Conservation (phyloP, 2,888 invertebrate genomes). For the Azorinus chamasolen region DNA sequence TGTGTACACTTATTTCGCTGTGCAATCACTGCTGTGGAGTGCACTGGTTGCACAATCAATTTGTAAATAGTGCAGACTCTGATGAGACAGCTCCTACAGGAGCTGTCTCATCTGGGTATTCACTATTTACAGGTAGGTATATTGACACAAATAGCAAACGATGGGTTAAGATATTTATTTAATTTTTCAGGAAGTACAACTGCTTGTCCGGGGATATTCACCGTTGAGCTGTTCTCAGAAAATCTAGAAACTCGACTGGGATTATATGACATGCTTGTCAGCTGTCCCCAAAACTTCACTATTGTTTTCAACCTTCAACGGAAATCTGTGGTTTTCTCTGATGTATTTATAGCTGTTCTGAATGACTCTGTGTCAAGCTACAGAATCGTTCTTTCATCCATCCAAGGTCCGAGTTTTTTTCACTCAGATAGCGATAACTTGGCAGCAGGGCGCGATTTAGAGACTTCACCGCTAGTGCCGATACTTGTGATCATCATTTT, state of each 20-base stretch:
- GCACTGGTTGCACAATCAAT: too few species aligned
- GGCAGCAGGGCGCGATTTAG: slow-evolving; percentile 5
- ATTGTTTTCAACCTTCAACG: slow-evolving; percentile 43
- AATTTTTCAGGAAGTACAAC: slow-evolving; percentile 76
- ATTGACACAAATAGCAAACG: too few species aligned
- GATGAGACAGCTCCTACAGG: too few species aligned
- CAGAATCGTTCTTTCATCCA: slow-evolving; percentile 72
- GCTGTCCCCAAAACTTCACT: slow-evolving; percentile 78
- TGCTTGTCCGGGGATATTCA: slow-evolving; percentile 81
- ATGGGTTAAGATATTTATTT: too few species aligned
- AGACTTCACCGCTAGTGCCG: slow-evolving; percentile 72
- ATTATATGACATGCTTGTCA: slow-evolving; percentile 80
- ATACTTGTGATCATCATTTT: slow-evolving; percentile 67
- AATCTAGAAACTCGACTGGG: slow-evolving; percentile 70
- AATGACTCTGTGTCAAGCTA: slow-evolving; percentile 78
- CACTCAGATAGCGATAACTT: slow-evolving; percentile 31
- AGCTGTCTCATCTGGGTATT: too few species aligned
- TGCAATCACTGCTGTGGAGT: too few species aligned
- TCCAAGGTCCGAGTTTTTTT: slow-evolving; percentile 71
- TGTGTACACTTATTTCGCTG: too few species aligned
- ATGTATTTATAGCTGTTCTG: slow-evolving; percentile 74
- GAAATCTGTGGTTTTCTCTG: slow-evolving; percentile 76
- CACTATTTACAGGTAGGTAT: too few species aligned
- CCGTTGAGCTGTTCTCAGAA: slow-evolving; percentile 78
- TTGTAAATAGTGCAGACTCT: too few species aligned